phyloP scores from a whole-genome alignment of 2,113 vertebrate species.

The Sinocyclocheilus anshuiensis region DNA sequence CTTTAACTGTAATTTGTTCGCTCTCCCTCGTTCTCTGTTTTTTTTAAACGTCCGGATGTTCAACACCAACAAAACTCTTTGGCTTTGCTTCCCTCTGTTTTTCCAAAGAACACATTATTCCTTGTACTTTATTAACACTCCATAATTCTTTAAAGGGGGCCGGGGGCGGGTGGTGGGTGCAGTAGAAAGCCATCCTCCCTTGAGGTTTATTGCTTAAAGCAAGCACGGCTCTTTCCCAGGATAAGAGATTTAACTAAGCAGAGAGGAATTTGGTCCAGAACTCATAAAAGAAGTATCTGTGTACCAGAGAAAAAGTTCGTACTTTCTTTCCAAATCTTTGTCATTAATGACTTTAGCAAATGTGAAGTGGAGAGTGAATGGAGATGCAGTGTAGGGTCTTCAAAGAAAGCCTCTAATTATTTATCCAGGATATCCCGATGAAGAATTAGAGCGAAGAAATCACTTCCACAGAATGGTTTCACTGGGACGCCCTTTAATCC shows the following conservation, averaged over 20 bases:
- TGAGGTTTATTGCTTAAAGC: constrained; percentile 74
- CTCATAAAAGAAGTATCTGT: constrained; percentile 78
- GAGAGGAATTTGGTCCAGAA: constrained; percentile 74
- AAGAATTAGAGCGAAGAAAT: constrained; percentile 74
- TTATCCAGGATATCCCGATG: constrained; percentile 79
- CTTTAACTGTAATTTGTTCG: background rate
- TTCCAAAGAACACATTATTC: constrained; percentile 66
- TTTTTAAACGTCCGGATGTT: constrained; percentile 42
- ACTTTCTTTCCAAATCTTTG: constrained; percentile 74
- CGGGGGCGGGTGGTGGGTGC: constrained; percentile 34
- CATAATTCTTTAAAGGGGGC: constrained; percentile 65
- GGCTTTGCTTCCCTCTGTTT: constrained; percentile 58
- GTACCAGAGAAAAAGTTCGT: constrained; percentile 74
- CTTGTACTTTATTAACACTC: constrained; percentile 71
- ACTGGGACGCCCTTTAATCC: constrained; percentile 69
- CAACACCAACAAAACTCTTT: constrained; percentile 39
- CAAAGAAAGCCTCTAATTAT: constrained; percentile 78
- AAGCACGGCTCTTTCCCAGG: constrained; percentile 74
- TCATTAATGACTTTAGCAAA: constrained; percentile 84
- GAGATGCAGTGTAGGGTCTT: constrained; percentile 69
- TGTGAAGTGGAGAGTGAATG: constrained; percentile 72
- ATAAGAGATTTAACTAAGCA: constrained; percentile 72
- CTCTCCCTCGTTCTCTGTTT: constrained; percentile 30
- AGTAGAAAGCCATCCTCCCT: constrained; percentile 69
- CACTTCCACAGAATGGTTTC: constrained; percentile 72